Evolutionary conservation across 2,888 invertebrate genomes (phyloP).

Genomic region (Nephrotoma flavescens): DNA sequence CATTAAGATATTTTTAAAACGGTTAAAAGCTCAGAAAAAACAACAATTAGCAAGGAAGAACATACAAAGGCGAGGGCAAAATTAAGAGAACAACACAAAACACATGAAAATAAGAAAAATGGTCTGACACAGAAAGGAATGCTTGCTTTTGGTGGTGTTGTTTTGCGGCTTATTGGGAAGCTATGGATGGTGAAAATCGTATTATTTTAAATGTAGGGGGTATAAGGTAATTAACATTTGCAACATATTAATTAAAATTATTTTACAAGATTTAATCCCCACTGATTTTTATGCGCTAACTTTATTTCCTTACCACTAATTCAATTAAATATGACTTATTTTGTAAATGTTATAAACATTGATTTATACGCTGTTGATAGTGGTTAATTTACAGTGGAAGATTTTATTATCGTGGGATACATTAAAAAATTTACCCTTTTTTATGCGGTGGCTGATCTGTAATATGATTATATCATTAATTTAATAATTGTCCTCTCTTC

Average conservation of each 20-base stretch:
- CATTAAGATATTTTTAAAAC: background rate
- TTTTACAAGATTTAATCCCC: background rate
- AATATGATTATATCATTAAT: too few relatives aligned
- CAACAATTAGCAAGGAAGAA: background rate
- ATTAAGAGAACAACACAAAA: background rate
- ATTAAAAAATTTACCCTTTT: background rate
- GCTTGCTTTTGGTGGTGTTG: background rate
- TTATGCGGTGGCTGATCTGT: background rate
- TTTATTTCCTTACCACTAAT: background rate
- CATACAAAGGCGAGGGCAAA: background rate
- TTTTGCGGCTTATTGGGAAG: constrained; percentile 2
- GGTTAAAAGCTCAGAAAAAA: background rate
- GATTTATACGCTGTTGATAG: background rate
- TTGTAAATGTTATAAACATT: background rate
- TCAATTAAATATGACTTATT: too few relatives aligned
- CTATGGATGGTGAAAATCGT: constrained; percentile 82
- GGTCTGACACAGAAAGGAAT: background rate
- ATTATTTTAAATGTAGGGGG: constrained; percentile 90
- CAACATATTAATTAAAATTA: constrained; percentile 4
- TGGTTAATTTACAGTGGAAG: background rate
- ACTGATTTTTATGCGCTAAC: constrained; percentile 17
- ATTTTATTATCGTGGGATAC: background rate
- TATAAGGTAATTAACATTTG: constrained; percentile 43
- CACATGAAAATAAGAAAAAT: background rate
- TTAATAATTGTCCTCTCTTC: too few relatives aligned